Percentiles rank a stretch among this genome's conserved stretches.
Evolutionary conservation across 2,797 vertebrate species (phyloP).

Genomic region (Notamacropus eugenii): DNA sequence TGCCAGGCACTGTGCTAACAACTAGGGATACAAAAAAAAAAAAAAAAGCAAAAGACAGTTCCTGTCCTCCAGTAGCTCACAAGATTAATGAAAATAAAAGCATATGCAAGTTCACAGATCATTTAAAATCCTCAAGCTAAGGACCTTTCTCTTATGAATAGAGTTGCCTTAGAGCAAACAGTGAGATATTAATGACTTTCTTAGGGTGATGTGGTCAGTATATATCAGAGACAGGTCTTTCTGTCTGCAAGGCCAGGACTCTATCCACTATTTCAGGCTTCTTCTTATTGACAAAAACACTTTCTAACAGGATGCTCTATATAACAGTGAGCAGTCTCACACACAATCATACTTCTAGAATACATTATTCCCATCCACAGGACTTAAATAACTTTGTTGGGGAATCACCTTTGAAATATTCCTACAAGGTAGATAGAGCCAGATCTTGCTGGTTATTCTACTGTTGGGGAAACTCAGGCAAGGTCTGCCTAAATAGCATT

Average conservation of each 20-base stretch:
- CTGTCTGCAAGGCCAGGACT: not conserved
- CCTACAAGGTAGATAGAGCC: not conserved
- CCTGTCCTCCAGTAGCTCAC: not conserved
- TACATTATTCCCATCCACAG: conserved; percentile 3
- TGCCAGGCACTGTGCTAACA: not conserved
- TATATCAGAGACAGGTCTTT: not conserved
- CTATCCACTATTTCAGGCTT: not conserved
- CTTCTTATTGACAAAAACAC: not conserved
- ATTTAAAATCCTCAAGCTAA: not conserved
- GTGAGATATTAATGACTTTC: not conserved
- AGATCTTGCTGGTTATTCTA: conserved; percentile 26
- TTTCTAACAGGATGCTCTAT: not conserved
- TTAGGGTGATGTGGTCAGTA: not conserved
- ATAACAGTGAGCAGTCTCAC: not conserved
- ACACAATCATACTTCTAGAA: not conserved
- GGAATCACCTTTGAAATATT: not conserved
- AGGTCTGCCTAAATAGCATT: conserved; percentile 11
- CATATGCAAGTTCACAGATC: not conserved
- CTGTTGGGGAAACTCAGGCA: conserved; percentile 10
- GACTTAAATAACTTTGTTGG: conserved; percentile 3
- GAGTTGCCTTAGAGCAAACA: not conserved
- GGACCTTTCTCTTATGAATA: not conserved
- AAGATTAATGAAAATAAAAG: not conserved
- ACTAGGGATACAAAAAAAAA: not conserved
- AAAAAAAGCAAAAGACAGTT: not conserved